Percentiles rank a stretch among this genome's conserved stretches.
These are phyloP conservation scores for Ardeotis arabs DNA, from an alignment of 2,113 vertebrate genomes.

Conservation along the genomic window DNA sequence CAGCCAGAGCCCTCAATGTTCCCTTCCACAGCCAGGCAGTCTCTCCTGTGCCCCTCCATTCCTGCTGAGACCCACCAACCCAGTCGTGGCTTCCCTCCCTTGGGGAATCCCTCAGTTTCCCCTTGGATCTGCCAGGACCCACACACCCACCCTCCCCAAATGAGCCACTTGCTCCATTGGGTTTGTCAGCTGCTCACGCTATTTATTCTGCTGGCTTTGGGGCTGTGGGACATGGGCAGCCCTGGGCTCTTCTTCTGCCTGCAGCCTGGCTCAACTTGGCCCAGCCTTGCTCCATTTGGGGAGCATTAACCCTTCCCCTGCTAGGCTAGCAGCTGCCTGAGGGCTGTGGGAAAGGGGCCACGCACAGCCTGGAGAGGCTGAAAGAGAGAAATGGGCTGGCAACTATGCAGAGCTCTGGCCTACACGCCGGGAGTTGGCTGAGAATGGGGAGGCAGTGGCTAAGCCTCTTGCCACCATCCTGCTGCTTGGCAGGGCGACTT, in stretches of 20 bases:
- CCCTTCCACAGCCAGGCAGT: background rate
- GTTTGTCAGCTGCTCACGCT: background rate
- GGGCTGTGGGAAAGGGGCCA: background rate
- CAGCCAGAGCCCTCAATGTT: background rate
- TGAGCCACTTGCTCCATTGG: fast-evolving
- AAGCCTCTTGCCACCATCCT: background rate
- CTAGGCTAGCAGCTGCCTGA: background rate
- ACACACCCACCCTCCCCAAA: background rate
- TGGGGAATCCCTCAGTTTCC: background rate
- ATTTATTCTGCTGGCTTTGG: constrained; percentile 32
- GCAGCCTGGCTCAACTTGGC: background rate
- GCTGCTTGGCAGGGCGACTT: background rate
- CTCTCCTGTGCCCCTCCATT: background rate
- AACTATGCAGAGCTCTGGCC: background rate
- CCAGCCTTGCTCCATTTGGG: background rate
- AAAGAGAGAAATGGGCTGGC: background rate
- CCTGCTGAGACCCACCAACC: background rate
- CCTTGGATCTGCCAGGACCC: background rate
- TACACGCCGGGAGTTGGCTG: background rate
- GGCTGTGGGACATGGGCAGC: background rate
- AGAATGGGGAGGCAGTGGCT: background rate
- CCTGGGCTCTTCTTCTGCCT: background rate
- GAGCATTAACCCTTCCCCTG: background rate
- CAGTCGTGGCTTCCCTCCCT: background rate
- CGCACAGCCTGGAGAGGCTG: background rate